Evolutionary conservation across 2,113 vertebrate genomes (phyloP).

Genomic region (Pterophyllum scalare): DNA sequence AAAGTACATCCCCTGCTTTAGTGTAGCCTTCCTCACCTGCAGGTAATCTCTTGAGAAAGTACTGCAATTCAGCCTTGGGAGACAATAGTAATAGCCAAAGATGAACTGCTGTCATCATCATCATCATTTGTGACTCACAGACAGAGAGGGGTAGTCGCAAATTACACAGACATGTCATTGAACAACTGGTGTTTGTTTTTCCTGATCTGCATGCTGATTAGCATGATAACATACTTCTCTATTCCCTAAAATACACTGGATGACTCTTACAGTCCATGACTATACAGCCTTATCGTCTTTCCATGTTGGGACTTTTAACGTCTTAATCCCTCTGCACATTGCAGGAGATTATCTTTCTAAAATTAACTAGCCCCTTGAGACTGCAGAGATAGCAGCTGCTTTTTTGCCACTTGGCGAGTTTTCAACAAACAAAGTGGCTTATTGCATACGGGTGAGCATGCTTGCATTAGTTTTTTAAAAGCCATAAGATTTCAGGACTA

Average conservation of each 20-base stretch:
- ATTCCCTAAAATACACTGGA: slow-evolving; percentile 49
- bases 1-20: slow-evolving; percentile 38
- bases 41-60: slow-evolving; percentile 60
- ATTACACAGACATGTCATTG: slow-evolving; percentile 55
- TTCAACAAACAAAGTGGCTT: slow-evolving; percentile 76
- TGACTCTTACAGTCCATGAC: slow-evolving; percentile 34
- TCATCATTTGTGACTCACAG: slow-evolving; percentile 57
- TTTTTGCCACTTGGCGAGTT: slow-evolving; percentile 73
- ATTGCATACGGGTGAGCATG: slow-evolving; percentile 51
- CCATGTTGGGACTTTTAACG: slow-evolving; percentile 66
- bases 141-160: slow-evolving; percentile 41
- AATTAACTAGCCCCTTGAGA: slow-evolving; percentile 79
- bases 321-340: slow-evolving; percentile 79
- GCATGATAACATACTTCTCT: slow-evolving; percentile 31
- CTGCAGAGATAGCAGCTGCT: slow-evolving; percentile 77
- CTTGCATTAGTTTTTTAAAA: slow-evolving; percentile 61
- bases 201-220: slow-evolving; percentile 67
- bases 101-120: slow-evolving; percentile 62
- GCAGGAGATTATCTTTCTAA: slow-evolving; percentile 82
- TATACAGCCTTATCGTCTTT: slow-evolving; percentile 57
- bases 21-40: slow-evolving; percentile 58
- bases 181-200: slow-evolving; percentile 73
- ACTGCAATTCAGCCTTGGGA: slow-evolving; percentile 53
- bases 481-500: slow-evolving; percentile 46
- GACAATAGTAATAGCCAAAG: slow-evolving; percentile 63